These are phyloP conservation scores for Macrochelys suwanniensis DNA, from an alignment of 2,797 vertebrate species.

Conservation along the genomic window DNA sequence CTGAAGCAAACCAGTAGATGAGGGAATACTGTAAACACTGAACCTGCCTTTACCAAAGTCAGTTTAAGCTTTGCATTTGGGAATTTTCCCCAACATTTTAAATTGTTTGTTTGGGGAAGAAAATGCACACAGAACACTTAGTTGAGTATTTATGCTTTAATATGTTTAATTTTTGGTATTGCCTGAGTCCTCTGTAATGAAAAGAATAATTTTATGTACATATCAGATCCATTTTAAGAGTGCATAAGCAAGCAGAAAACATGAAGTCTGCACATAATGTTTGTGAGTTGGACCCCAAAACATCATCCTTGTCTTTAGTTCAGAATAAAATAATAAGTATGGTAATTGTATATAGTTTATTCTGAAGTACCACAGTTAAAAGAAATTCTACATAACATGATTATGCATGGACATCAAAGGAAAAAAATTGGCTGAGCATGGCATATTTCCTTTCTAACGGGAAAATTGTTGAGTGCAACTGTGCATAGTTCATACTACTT, in stretches of 20 bases:
- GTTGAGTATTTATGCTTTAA: neutral
- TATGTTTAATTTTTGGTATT: neutral
- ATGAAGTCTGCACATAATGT: neutral
- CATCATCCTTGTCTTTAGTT: slow-evolving; percentile 19
- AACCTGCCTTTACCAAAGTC: neutral
- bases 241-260: neutral
- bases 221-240: neutral
- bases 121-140: neutral
- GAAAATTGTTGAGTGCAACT: slow-evolving; percentile 76
- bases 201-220: neutral
- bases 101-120: neutral
- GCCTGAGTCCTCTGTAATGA: neutral
- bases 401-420: slow-evolving; percentile 76
- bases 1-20: slow-evolving; percentile 21
- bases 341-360: slow-evolving; percentile 55
- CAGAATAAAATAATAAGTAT: slow-evolving; percentile 54
- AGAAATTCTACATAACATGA: slow-evolving; percentile 48
- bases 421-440: slow-evolving; percentile 70
- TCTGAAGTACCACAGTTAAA: slow-evolving; percentile 57
- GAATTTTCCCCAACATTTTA: neutral
- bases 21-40: slow-evolving; percentile 14
- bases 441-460: slow-evolving; percentile 75
- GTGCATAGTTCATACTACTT: slow-evolving; percentile 77
- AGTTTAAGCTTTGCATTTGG: slow-evolving; percentile 24
- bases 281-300: slow-evolving; percentile 28